A percentile compares a stretch with the other conserved stretches of the same genome.
Conservation (phyloP, 2,888 invertebrate species). For the Argynnis bischoffii region DNA sequence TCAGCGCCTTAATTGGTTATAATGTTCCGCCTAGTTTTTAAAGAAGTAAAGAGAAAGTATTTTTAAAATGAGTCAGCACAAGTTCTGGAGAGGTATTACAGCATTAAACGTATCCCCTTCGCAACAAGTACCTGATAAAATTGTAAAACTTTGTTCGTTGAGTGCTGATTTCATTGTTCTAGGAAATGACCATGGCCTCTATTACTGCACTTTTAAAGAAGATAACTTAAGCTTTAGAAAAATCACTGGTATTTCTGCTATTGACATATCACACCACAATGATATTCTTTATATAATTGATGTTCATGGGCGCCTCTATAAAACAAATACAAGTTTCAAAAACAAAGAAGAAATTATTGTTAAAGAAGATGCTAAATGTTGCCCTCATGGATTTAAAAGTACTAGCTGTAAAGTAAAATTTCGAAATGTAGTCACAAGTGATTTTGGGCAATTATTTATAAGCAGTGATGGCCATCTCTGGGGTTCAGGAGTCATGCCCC, state of each 20-base stretch:
- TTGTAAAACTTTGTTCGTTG: conserved; percentile 71
- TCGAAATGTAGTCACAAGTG: conserved; percentile 83
- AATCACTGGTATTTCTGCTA: conserved; percentile 78
- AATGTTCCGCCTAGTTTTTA: conserved; percentile 41
- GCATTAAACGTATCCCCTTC: conserved; percentile 59
- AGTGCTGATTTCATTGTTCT: conserved; percentile 68
- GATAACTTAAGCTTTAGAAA: conserved; percentile 70
- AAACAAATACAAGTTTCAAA: conserved; percentile 80
- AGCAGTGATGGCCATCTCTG: conserved; percentile 86
- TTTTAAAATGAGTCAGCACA: conserved; percentile 75
- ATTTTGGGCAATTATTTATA: conserved; percentile 84
- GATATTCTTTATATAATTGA: conserved; percentile 84
- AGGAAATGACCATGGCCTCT: conserved; percentile 74
- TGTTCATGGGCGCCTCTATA: conserved; percentile 83
- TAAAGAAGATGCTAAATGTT: conserved; percentile 84
- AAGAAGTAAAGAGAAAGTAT: conserved; percentile 49
- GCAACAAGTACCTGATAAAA: conserved; percentile 73
- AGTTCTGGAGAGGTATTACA: conserved; percentile 74
- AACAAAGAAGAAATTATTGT: conserved; percentile 83
- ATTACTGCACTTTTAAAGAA: conserved; percentile 66
- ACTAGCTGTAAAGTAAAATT: conserved; percentile 84
- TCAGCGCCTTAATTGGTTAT: conserved; percentile 28
- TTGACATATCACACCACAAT: conserved; percentile 85
- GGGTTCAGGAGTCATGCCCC: conserved; percentile 86
- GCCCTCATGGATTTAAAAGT: conserved; percentile 85